Conservation (phyloP, 2,113 vertebrate genomes). For the Daubentonia madagascariensis region DNA sequence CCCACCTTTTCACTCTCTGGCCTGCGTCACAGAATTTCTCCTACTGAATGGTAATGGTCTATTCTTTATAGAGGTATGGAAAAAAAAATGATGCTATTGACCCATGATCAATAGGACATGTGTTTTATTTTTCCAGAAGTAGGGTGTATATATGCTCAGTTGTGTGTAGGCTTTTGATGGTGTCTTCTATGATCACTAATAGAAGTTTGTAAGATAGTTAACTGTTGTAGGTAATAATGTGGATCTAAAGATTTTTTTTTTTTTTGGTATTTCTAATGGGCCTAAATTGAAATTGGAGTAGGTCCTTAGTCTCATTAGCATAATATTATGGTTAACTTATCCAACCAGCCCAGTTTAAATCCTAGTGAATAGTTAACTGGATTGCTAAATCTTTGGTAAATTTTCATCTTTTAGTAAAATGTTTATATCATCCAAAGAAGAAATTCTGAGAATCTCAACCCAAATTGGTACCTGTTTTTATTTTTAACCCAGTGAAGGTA, state of each 20-base stretch:
- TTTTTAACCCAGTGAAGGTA: background rate
- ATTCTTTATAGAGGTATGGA: background rate
- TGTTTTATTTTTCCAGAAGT: conserved; percentile 28
- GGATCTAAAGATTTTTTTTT: background rate
- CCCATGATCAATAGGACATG: background rate
- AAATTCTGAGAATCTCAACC: background rate
- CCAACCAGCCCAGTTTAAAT: background rate
- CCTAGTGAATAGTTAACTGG: background rate
- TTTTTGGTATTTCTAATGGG: background rate
- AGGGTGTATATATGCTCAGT: background rate
- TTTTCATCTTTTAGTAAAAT: conserved; percentile 45
- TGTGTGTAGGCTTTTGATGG: background rate
- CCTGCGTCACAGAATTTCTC: background rate
- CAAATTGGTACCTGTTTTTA: background rate
- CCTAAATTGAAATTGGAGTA: background rate
- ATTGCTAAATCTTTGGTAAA: conserved; percentile 8
- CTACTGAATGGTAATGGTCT: conserved; percentile 53
- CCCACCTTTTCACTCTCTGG: conserved; percentile 49
- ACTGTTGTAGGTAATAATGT: background rate
- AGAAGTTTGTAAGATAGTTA: conserved; percentile 31
- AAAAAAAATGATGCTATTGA: background rate
- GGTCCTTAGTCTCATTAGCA: background rate
- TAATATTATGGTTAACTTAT: background rate
- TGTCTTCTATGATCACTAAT: background rate
- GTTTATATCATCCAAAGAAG: background rate